Conservation (phyloP, 1,140 invertebrate species). For the Solen grandis region DNA sequence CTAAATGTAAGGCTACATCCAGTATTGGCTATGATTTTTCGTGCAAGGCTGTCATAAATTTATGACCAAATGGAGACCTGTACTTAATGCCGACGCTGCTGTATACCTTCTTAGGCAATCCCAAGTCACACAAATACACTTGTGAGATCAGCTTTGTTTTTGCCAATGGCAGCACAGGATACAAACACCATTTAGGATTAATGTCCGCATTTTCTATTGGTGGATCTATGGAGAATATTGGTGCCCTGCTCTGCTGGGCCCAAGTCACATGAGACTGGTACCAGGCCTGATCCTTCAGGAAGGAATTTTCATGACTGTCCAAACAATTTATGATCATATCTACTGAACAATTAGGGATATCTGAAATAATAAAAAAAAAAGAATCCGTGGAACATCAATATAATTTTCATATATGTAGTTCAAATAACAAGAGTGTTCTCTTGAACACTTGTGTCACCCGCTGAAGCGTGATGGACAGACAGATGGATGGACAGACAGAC, state of each 20-base stretch:
- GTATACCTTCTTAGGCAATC: slow-evolving; percentile 90
- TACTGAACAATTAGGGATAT: slow-evolving; percentile 83
- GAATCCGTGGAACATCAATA: not conserved
- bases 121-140: slow-evolving; percentile 93
- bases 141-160: slow-evolving; percentile 86
- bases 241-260: slow-evolving; percentile 88
- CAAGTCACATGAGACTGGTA: slow-evolving; percentile 83
- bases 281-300: slow-evolving; percentile 75
- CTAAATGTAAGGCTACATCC: no score
- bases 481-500: no score
- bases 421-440: no score
- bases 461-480: no score
- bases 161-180: slow-evolving; percentile 88
- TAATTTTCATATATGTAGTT: not conserved
- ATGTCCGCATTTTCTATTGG: slow-evolving; percentile 85
- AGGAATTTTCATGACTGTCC: slow-evolving; percentile 81
- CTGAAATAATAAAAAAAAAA: slow-evolving; percentile 73
- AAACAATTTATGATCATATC: slow-evolving; percentile 88
- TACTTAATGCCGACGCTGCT: slow-evolving; percentile 89
- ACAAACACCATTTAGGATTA: slow-evolving; percentile 88
- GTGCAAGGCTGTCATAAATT: slow-evolving; percentile 93
- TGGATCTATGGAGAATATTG: slow-evolving; percentile 91
- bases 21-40: no score
- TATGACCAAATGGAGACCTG: slow-evolving; percentile 92
- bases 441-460: no score